Base-by-base conservation (phyloP, 2,797 vertebrate genomes). In the Phalloptychus januarius region DNA sequence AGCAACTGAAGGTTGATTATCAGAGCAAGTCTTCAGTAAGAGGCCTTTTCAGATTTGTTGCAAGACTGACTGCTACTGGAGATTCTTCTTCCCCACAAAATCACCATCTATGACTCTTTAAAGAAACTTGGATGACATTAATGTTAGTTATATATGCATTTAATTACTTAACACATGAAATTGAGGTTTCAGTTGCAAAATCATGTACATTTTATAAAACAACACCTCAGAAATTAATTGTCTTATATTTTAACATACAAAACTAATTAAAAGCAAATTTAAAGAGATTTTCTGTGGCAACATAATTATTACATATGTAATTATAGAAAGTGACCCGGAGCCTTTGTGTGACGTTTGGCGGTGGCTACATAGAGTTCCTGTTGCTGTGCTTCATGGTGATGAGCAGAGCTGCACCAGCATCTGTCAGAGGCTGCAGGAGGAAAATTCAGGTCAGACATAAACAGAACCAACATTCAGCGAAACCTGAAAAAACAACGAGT, bases 341-440 rank as follows among this genome's bases (percentile, higher is more conserved):
- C 76, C 61, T 74, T 77, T 38, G 23, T 3, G 38, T 45, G 28
- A 31, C 23, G 8, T 79, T 83, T 72, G 45, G 74, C 28, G 12
- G 77, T 48, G 67, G 69, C 83, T 84, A 80, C 18, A 72, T 88
- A 45, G 90, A 88, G 75, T 84, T 93, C 82, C 89, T 94, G 92
- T 94, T 95, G 86, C 92, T 84, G 81, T 93, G 91, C 82, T 95
- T 96, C 94, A 95, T 93, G 50, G 67, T 46, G 86, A 93, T 95
- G 83, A 96, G 87, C 81, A 95, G 89, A 0, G 52, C 94, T 11
- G 95, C 94, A 7, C 91, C 94, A 10, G 76, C 83, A 0, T 95
- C 95, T 85, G 94, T 94, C 36, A 96, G 84, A 83, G 92, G 78
- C 94, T 95, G 81, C 52, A 79, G 50, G 45, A 83, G 38, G 78